Base-by-base conservation (phyloP, 92 coral and sea anemone genomes). In the Palythoa heliodiscus region DNA sequence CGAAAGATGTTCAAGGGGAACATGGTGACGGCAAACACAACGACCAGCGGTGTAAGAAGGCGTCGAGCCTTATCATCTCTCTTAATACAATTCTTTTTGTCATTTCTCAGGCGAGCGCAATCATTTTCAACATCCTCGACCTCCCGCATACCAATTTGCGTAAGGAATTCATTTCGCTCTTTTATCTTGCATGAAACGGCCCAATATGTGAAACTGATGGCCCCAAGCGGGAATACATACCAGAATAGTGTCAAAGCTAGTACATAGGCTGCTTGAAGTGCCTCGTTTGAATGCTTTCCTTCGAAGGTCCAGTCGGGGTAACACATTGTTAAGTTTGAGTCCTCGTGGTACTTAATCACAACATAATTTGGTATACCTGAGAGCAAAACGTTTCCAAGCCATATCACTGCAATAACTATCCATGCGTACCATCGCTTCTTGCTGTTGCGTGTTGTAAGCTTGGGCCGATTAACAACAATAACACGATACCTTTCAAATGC, bases 401-500 rank as follows among this genome's bases (percentile, higher is more conserved):
- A 80, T 22, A 80, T 47, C 14, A 61, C 84, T 14, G 61, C 72
- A 80, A 80, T 80, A 15, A 66, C 61, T 63, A 80, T 20, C 84
- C 57, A 80, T 5, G 43, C 84, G 23, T 63, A 80, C 15, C 84
- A 11, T 48, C 73, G 70, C 20, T 47, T 79, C 40, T 15, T 64
- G 55, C 84, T 79, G 71, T 64, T 79, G 73, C 73, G 72, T 64
- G 84, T 63, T 69, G 39, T 53, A 17, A 79, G 40, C 71, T 79
- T 79, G 60, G 84, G 84, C 22, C 84, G 84, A 66, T 64, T 79
- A 23, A 64, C 73, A 40, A 79, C 73, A 50, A 79, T 79, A 39
- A 79, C 63, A 60, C 84, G 84, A 79, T 79, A 79, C 20, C 84
- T 61, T 66, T 79, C 84, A 24, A 79, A 16, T 20, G 84, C 84